Conservation (phyloP, 2,888 invertebrate genomes). For the Allygus modestus region DNA sequence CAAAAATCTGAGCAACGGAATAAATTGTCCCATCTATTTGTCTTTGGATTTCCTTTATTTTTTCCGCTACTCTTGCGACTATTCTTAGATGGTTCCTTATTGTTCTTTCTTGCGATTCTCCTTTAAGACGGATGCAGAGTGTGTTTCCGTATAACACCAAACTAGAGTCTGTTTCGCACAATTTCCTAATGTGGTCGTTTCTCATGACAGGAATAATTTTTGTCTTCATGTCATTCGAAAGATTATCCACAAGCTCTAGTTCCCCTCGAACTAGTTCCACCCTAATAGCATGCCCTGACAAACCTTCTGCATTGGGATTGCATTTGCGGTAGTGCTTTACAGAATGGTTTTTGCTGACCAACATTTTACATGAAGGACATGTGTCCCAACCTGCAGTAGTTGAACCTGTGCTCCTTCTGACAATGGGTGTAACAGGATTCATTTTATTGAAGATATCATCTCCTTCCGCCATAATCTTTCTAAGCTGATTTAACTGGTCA, state of each 20-base stretch:
- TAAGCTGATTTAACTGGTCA: not conserved
- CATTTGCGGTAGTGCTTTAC: not conserved
- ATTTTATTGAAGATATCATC: not conserved
- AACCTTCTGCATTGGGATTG: not conserved
- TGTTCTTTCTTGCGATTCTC: slow-evolving; percentile 1
- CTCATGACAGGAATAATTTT: too few relatives aligned
- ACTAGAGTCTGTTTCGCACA: not conserved
- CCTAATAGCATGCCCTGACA: not conserved
- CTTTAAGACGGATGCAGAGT: not conserved
- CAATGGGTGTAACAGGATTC: not conserved
- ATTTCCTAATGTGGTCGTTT: not conserved
- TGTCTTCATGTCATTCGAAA: slow-evolving; percentile 9
- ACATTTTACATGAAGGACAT: not conserved
- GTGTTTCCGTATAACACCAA: slow-evolving; percentile 1
- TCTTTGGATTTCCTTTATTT: not conserved
- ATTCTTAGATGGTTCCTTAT: slow-evolving; percentile 17
- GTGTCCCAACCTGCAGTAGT: not conserved
- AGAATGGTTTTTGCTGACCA: not conserved
- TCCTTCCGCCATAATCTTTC: not conserved
- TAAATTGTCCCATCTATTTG: not conserved
- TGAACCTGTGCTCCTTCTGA: not conserved
- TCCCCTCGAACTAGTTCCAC: not conserved
- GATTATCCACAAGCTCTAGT: not conserved
- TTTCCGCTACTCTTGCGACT: not conserved
- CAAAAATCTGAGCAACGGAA: not conserved